phyloP scores from a whole-genome alignment of 2,797 vertebrate genomes.

The Brachymystax lenok region DNA sequence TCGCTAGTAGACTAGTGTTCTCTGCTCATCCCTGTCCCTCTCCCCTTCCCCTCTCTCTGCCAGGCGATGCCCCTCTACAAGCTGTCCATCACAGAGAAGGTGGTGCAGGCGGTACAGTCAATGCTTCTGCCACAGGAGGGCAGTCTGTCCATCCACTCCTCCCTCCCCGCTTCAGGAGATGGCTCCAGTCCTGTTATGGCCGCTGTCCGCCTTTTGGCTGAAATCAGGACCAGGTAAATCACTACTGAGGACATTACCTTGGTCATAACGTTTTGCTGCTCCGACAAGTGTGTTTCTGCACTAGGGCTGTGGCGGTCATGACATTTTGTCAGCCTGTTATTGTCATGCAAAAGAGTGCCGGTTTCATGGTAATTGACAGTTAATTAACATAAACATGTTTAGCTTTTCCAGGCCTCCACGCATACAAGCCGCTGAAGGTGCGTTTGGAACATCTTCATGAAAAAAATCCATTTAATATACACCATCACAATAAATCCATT shows the following conservation, averaged over 20 bases:
- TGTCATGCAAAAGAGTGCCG: no score
- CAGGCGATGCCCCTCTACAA: slow-evolving; percentile 97
- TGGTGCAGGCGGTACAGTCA: slow-evolving; percentile 98
- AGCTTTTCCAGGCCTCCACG: no score
- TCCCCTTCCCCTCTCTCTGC: slow-evolving; percentile 27
- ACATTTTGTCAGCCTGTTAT: no score
- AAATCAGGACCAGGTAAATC: slow-evolving; percentile 93
- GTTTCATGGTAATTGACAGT: no score
- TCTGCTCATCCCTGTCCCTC: not conserved
- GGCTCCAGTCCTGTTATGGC: slow-evolving; percentile 98
- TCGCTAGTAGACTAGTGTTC: not conserved
- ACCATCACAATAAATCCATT: no score
- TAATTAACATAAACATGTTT: no score
- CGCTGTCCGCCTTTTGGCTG: slow-evolving; percentile 93
- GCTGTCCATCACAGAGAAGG: slow-evolving; percentile 99
- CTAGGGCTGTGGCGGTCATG: no score
- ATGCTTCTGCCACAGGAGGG: slow-evolving; percentile 99
- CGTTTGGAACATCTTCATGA: no score
- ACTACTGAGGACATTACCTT: not conserved
- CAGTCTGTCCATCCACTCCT: slow-evolving; percentile 98
- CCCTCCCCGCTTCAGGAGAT: slow-evolving; percentile 95
- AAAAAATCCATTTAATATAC: no score
- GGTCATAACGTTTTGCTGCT: not conserved
- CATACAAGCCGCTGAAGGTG: no score
- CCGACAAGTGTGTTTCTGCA: not conserved